phyloP scores from a whole-genome alignment of 2,797 vertebrate genomes.

The Clarias platycephalus region DNA sequence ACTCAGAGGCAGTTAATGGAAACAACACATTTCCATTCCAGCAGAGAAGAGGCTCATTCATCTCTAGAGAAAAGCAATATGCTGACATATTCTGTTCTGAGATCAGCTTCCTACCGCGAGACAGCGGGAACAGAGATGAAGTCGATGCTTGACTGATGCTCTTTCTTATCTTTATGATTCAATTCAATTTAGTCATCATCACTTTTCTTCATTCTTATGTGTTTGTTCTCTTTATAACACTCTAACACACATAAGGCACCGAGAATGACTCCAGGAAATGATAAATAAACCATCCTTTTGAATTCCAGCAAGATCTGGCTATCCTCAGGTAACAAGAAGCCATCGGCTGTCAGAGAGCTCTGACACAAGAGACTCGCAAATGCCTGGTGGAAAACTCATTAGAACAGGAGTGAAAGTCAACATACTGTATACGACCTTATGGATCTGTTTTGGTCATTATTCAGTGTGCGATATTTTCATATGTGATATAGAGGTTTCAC shows the following conservation, averaged over 20 bases:
- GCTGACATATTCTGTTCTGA: conserved; percentile 2
- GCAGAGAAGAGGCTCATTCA: conserved; percentile 36
- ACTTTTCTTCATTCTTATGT: not conserved
- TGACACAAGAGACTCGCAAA: not conserved
- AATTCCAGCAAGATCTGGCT: conserved; percentile 11
- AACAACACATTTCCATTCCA: conserved; percentile 70
- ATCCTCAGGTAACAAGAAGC: conserved; percentile 7
- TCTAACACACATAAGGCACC: not conserved
- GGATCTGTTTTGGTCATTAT: conserved; percentile 6
- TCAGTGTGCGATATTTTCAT: conserved; percentile 2
- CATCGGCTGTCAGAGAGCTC: not conserved
- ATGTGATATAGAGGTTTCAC: not conserved
- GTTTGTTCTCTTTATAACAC: not conserved
- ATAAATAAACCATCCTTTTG: not conserved
- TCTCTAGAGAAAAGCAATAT: conserved; percentile 38
- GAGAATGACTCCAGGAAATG: not conserved
- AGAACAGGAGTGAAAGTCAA: conserved; percentile 1
- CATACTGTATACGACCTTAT: conserved; percentile 3
- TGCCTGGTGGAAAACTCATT: conserved; percentile 27
- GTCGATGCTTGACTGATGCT: not conserved
- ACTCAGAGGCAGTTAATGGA: conserved; percentile 66
- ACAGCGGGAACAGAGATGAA: not conserved
- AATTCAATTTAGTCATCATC: not conserved
- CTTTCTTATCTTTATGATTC: conserved; percentile 1
- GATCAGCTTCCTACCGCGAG: not conserved